Evolutionary conservation across 2,888 invertebrate genomes (phyloP), one percentile per base, ranked within the genome.

Genomic region (Cantharis flavilabris): DNA sequence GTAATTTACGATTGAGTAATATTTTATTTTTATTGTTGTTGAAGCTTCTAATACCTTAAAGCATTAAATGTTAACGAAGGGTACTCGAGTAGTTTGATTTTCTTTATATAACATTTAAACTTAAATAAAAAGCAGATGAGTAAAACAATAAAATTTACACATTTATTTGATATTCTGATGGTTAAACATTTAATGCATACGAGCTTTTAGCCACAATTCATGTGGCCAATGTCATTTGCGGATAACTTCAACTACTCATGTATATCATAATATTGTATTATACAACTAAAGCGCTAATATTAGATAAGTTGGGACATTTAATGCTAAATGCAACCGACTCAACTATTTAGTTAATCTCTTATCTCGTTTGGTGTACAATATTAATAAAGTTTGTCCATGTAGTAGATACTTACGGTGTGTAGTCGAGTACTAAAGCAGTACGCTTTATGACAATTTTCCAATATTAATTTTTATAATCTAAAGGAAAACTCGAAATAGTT

Each of bases 301-400:
- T 73, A 70, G 18, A 67, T 28, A 73, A 73, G 76, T 76, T 76
- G 30, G 73, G 70, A 62, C 69, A 73, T 73, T 73, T 67, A 71
- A 72, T 70, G 74, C 73, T 72, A 49, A 70, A 73, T 77, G 72
- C 76, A 80, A 80, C 79, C 79, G 75, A 77, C 76, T 75, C 76
- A 80, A 79, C 79, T 76, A 73, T 74, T 63, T 74, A 76, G 64
- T 81, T 81, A 77, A 80, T 72, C 76, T 74, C 74, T 70, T 67
- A 74, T 74, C 79, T 76, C n/a, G 49, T 49, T 26, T 49, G 49
- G n/a, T 49, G 11, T 49, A n/a, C 49, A 49, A n/a, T n/a, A 49
- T 49, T 49, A 49, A 49, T 49, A 49, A 49, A 49, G 49, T 49
- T 49, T 49, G 49, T 49, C 7, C n/a, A 49, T 49, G 5, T 5